Conservation (phyloP, 2,113 vertebrate genomes). For the Myotis brandtii region DNA sequence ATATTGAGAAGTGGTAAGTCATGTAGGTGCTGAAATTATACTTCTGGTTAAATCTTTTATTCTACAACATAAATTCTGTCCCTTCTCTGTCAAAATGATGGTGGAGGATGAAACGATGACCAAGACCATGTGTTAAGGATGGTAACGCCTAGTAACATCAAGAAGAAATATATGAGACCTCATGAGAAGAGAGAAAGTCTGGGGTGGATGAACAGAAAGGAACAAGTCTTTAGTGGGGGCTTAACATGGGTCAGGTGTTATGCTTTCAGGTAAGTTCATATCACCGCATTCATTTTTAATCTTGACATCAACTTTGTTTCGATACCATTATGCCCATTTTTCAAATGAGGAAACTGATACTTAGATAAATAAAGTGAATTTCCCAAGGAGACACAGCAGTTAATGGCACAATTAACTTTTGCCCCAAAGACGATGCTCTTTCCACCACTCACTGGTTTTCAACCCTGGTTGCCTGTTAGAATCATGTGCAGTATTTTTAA, state of each 20-base stretch:
- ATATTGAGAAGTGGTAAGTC: neutral
- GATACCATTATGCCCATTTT: neutral
- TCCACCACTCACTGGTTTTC: neutral
- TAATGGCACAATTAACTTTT: neutral
- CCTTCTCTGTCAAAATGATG: neutral
- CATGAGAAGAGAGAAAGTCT: neutral
- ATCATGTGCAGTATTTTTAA: neutral
- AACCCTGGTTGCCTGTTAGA: neutral
- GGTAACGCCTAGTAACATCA: neutral
- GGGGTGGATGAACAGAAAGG: neutral
- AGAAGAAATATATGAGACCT: neutral
- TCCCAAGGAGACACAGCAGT: neutral
- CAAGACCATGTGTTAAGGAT: neutral
- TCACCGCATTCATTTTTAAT: neutral
- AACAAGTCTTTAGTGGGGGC: neutral
- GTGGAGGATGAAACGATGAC: neutral
- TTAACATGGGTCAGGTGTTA: neutral
- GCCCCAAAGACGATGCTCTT: neutral
- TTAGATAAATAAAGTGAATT: neutral
- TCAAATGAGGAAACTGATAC: neutral
- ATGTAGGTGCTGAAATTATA: neutral
- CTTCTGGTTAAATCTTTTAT: conserved; percentile 8
- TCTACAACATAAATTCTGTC: neutral
- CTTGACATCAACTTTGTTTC: neutral
- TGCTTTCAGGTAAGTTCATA: neutral